These are phyloP conservation scores for Potamarius usumacintae DNA, from an alignment of 2,113 vertebrate genomes.

Conservation along the genomic window DNA sequence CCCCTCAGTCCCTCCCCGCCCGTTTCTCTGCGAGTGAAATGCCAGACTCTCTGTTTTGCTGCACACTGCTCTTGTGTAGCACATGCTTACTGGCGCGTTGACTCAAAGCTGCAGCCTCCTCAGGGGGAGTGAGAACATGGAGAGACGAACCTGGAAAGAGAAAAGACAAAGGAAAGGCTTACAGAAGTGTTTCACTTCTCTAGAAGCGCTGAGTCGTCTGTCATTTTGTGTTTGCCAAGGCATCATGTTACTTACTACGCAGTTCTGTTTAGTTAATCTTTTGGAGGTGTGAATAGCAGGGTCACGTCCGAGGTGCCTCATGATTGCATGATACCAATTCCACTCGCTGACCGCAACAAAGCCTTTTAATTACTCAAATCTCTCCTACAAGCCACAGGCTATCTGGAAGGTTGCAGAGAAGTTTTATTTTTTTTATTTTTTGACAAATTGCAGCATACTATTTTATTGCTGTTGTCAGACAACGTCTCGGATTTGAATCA, in stretches of 20 bases:
- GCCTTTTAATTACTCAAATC: neutral
- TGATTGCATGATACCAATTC: neutral
- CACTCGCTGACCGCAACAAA: neutral
- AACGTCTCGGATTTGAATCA: neutral
- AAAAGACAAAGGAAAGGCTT: neutral
- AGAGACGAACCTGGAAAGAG: neutral
- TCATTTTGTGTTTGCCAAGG: neutral
- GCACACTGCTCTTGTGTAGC: constrained; percentile 20
- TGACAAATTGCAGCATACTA: too few species aligned
- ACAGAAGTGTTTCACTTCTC: neutral
- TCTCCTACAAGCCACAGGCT: neutral
- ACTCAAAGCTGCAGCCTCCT: constrained; percentile 34
- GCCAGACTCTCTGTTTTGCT: constrained; percentile 26
- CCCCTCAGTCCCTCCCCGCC: neutral
- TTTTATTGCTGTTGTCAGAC: neutral
- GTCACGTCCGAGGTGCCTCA: neutral
- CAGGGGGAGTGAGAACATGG: neutral
- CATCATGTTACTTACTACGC: neutral
- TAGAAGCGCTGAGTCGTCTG: neutral
- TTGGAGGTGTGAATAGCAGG: neutral
- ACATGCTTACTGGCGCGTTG: constrained; percentile 34
- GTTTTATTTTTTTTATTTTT: neutral
- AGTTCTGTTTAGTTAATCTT: neutral
- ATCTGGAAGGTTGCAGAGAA: neutral
- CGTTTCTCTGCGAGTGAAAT: constrained; percentile 29